These are phyloP conservation scores for Antennarius maculatus DNA, from an alignment of 2,797 vertebrate genomes.

Conservation along the genomic window DNA sequence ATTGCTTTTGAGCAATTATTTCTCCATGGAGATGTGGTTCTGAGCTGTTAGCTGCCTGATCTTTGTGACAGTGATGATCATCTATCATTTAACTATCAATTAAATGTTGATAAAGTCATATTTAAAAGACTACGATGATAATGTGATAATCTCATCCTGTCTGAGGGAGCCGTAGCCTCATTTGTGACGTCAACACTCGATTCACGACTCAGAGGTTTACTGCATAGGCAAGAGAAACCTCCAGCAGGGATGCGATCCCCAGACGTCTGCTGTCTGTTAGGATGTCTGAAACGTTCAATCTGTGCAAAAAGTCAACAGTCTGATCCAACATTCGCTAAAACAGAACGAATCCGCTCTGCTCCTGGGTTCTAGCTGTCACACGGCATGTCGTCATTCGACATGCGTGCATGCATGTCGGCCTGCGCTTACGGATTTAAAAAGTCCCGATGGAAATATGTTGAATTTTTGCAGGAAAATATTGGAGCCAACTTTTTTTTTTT, in stretches of 20 bases:
- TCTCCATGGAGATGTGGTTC: constrained; percentile 40
- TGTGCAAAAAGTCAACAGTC: not conserved
- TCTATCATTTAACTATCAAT: constrained; percentile 25
- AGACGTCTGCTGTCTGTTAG: not conserved
- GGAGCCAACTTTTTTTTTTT: too few relatives aligned
- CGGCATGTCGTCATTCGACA: too few relatives aligned
- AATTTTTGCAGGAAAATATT: too few relatives aligned
- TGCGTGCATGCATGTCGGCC: too few relatives aligned
- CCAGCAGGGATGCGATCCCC: not conserved
- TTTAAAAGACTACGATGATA: constrained; percentile 1
- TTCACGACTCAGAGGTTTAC: not conserved
- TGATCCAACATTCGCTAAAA: constrained; percentile 2
- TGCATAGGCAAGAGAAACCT: not conserved
- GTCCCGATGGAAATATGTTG: too few relatives aligned
- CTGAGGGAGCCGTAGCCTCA: not conserved
- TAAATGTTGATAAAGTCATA: constrained; percentile 18
- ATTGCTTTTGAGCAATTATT: constrained; percentile 58
- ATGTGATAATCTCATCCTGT: not conserved
- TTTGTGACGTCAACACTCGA: not conserved
- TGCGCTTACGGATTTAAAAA: too few relatives aligned
- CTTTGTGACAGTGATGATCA: constrained; percentile 25
- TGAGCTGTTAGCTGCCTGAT: constrained; percentile 43
- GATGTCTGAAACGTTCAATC: not conserved
- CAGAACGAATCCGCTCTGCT: not conserved
- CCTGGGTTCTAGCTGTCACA: not conserved